Base-by-base conservation (phyloP, 2,888 invertebrate species). In the Eurois occulta region DNA sequence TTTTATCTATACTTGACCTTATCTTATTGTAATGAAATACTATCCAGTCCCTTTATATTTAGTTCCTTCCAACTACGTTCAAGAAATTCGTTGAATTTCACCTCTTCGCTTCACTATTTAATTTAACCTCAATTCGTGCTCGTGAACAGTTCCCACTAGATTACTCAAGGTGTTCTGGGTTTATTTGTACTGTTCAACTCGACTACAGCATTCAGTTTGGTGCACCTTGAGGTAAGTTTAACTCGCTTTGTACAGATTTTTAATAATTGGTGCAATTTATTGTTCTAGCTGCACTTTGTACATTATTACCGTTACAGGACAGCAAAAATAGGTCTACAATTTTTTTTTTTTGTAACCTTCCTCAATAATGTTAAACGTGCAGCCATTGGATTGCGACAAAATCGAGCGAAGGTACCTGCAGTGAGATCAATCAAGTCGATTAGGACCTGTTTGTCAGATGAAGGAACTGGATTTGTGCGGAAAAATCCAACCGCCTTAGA, bases 151-250 rank as follows among this genome's bases (percentile, higher is more conserved):
- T 62, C n/a, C 46, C 66, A 43, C 52, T 70, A 74, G 43, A 62
- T 74, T 79, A 75, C 52, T 75, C 67, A 64, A 80, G 62, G 67
- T 64, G 70, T 38, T 55, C 35, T 58, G 65, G 35, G 41, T 38
- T 62, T 80, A 81, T 80, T 81, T 68, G 71, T 81, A 69, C 58
- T 58, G 46, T 48, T 68, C 67, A 68, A 68, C 35, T 55, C 62
- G 46, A 71, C 68, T 80, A 18, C 67, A 67, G 55, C 38, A 67
- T 24, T 66, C 48, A 69, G 72, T 76, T 81, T 72, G 38, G 67
- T 69, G 65, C 69, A 77, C 43, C 55, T 48, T 58, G n/a, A 58
- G 21, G 60, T 72, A 73, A 77, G 43, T 82, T 58, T 64, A 32
- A 8, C 66, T 52, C 21, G 62, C 58, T 67, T 70, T 60, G 65